Evolutionary conservation across 2,797 vertebrate genomes (phyloP).

Genomic region (Lagodon rhomboides): DNA sequence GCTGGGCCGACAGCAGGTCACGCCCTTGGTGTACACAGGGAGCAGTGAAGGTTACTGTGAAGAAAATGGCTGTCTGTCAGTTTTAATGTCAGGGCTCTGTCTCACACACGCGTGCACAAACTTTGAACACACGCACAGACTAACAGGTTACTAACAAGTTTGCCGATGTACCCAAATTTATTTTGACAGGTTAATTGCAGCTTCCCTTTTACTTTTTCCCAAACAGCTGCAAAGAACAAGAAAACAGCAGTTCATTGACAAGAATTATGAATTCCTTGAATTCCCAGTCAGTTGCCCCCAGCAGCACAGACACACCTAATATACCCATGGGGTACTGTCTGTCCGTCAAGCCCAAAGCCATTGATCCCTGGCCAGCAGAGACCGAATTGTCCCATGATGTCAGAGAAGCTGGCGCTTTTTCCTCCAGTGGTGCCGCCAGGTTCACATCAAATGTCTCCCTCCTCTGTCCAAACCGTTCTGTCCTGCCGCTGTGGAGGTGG

Average conservation of each 20-base stretch:
- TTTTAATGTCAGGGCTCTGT: conserved; percentile 27
- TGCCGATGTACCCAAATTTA: conserved; percentile 1
- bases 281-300: conserved; percentile 15
- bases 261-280: conserved; percentile 38
- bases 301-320: conserved; percentile 13
- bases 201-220: conserved; percentile 16
- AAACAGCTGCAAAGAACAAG: conserved; percentile 21
- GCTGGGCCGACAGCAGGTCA: conserved; percentile 54
- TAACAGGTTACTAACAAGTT: conserved; percentile 26
- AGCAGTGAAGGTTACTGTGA: conserved; percentile 43
- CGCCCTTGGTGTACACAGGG: conserved; percentile 61
- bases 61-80: conserved; percentile 21
- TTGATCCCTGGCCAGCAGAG: conserved; percentile 53
- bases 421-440: conserved; percentile 31
- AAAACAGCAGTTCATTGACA: conserved; percentile 17
- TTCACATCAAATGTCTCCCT: conserved; percentile 59
- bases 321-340: conserved; percentile 9
- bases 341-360: conserved; percentile 36
- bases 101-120: background rate
- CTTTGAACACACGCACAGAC: conserved; percentile 9
- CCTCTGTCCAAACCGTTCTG: conserved; percentile 29
- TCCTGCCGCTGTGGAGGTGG: conserved; percentile 39
- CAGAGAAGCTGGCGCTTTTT: conserved; percentile 49
- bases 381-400: conserved; percentile 66
- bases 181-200: conserved; percentile 38